These are phyloP conservation scores for Zaprionus obscuricornis DNA, from an alignment of 2,888 invertebrate species.

Conservation along the genomic window DNA sequence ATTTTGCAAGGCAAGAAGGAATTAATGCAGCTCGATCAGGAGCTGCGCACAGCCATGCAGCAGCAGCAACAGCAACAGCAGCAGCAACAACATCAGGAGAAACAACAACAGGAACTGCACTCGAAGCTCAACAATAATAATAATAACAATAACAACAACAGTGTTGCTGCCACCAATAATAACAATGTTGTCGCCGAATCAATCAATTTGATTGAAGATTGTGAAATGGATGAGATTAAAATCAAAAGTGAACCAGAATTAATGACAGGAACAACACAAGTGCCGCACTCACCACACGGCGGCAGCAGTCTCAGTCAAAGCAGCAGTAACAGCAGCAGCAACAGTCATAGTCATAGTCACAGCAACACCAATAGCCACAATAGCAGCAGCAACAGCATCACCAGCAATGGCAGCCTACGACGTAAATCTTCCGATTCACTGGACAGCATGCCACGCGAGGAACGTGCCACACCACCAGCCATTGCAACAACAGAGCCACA, in stretches of 20 bases:
- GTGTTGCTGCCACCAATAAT: conserved; percentile 68
- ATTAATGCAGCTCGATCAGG: conserved; percentile 89
- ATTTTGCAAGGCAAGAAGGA: conserved; percentile 95
- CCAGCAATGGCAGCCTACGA: conserved; percentile 60
- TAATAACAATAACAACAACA: conserved; percentile 75
- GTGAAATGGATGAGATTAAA: conserved; percentile 74
- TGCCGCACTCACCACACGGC: conserved; percentile 83
- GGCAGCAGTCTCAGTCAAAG: conserved; percentile 59
- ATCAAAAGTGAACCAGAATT: conserved; percentile 83
- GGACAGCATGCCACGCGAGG: conserved; percentile 54
- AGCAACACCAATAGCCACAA: conserved; percentile 44
- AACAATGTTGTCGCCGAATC: conserved; percentile 54
- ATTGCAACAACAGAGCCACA: conserved; percentile 19
- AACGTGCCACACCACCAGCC: conserved; percentile 29
- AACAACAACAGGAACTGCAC: conserved; percentile 77
- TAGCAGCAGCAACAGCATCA: conserved; percentile 50
- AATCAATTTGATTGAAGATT: conserved; percentile 83
- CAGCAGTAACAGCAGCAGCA: conserved; percentile 51
- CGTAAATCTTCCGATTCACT: conserved; percentile 78
- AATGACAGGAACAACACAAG: conserved; percentile 57
- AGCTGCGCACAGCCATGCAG: conserved; percentile 85
- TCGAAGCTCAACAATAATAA: conserved; percentile 72
- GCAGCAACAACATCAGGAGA: conserved; percentile 79
- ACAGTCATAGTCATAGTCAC: conserved; percentile 24
- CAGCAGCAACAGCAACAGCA: conserved; percentile 80